Conservation (phyloP, 2,888 invertebrate species). For the Pinctada fucata region DNA sequence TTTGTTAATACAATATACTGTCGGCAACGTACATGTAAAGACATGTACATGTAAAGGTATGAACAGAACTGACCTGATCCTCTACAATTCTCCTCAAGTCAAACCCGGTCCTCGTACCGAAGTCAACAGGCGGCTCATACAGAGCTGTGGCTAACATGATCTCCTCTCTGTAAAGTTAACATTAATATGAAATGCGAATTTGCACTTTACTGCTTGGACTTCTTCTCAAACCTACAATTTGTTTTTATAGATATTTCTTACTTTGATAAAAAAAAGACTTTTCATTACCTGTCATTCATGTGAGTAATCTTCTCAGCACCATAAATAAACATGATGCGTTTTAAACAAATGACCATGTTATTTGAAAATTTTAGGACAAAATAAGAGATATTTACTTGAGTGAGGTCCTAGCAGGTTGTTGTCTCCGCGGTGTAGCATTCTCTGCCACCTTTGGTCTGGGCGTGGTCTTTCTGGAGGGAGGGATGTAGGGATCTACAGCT, state of each 20-base stretch:
- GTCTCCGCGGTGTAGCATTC: constrained; percentile 24
- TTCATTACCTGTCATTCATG: too few relatives aligned
- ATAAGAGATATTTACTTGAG: constrained; percentile 57
- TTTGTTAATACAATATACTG: too few relatives aligned
- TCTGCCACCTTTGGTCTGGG: constrained; percentile 44
- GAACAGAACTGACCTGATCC: constrained; percentile 71
- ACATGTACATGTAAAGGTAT: neutral
- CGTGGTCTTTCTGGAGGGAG: constrained; percentile 39
- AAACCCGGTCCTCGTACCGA: constrained; percentile 68
- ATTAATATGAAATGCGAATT: neutral
- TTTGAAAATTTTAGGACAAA: too few relatives aligned
- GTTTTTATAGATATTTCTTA: neutral
- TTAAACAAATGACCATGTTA: too few relatives aligned
- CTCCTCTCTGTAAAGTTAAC: constrained; percentile 66
- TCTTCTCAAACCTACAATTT: too few relatives aligned
- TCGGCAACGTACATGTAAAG: too few relatives aligned
- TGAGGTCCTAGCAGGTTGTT: constrained; percentile 54
- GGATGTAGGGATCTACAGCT: constrained; percentile 54
- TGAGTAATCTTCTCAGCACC: too few relatives aligned
- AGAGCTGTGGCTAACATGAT: constrained; percentile 68
- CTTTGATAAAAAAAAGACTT: neutral
- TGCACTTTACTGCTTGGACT: too few relatives aligned
- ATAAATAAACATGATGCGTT: too few relatives aligned
- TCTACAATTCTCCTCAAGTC: constrained; percentile 73
- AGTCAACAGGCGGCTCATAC: constrained; percentile 66